Base-by-base conservation (phyloP, 2,797 vertebrate genomes). In the Rhynchonycteris naso region DNA sequence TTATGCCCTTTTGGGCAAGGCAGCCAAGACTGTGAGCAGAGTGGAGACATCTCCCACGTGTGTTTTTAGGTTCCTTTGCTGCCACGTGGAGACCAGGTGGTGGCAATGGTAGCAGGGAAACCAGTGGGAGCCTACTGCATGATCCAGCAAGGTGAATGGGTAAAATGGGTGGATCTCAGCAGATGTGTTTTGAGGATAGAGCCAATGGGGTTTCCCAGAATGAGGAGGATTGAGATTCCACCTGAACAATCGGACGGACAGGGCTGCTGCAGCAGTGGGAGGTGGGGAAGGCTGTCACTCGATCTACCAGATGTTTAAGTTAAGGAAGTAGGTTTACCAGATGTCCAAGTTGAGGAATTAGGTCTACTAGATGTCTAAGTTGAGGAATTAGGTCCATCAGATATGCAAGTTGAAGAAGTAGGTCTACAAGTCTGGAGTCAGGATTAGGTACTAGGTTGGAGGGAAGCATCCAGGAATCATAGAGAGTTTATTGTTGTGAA, bases 1-100 rank as follows among this genome's bases (percentile, higher is more conserved):
- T 4, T 4, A 0, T 2, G 1, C 18, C 6, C 19, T 21, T 7
- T 2, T 3, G 61, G 50, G 33, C 1, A 0, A 65, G n/a, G 74
- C 24, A 13, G 21, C 5, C 0, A 0, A 38, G 56, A 22, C 50
- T 15, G 22, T 3, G 33, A 43, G 63, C 22, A 1, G 14, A 24
- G 82, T 11, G 26, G n/a, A 16, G 5, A 21, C 18, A 2, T 5
- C 5, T n/a, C 65, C 33, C 33, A 7, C 4, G 0, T 12, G 52
- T 24, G 68, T 14, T 19, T 21, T 24, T 12, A 10, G 68, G 61
- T 56, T 4, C 30, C 30, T n/a, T 4, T 2, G 82, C 52, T 24
- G 76, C 68, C 1, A 3, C 0, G 1, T 4, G 61, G 76, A 76
- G 38, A 38, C 26, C 66, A 47, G 72, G 28, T 2, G 5, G 52